Conservation (phyloP, 1,140 invertebrate genomes). For the Arctopsyche grandis region DNA sequence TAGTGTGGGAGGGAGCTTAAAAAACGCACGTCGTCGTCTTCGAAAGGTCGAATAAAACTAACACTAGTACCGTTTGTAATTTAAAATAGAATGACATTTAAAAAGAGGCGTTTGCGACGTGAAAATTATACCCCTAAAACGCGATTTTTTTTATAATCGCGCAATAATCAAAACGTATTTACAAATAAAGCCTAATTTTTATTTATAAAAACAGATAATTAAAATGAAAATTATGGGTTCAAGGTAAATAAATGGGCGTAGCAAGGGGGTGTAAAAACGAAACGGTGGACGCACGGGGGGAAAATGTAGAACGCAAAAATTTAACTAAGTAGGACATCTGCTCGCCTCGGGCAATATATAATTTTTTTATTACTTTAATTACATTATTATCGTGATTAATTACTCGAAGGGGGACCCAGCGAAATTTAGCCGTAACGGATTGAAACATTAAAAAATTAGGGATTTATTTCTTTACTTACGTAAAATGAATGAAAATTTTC, state of each 20-base stretch:
- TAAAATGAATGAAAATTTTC: too few relatives aligned
- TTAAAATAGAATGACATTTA: conserved; percentile 25
- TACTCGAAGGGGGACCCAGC: not conserved
- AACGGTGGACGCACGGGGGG: not conserved
- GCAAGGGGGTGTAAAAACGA: not conserved
- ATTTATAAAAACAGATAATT: conserved; percentile 15
- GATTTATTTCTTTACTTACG: too few relatives aligned
- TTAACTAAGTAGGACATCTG: conserved; percentile 27
- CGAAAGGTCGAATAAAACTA: conserved; percentile 7
- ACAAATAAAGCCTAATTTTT: not conserved
- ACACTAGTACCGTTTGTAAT: conserved; percentile 6
- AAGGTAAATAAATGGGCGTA: conserved; percentile 3
- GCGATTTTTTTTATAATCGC: not conserved
- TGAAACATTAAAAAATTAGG: not conserved
- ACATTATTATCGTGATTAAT: conserved; percentile 21
- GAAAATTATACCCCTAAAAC: conserved; percentile 5
- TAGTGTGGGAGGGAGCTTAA: not conserved
- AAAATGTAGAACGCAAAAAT: not conserved
- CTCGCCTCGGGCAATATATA: conserved; percentile 1
- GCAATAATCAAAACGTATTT: not conserved
- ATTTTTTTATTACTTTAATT: conserved; percentile 27
- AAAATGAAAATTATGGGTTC: not conserved
- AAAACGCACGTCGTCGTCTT: not conserved
- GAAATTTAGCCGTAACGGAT: not conserved
- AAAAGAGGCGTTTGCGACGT: not conserved